Evolutionary conservation across 1,140 invertebrate genomes (phyloP).

Genomic region (Ditylenchus dipsaci): DNA sequence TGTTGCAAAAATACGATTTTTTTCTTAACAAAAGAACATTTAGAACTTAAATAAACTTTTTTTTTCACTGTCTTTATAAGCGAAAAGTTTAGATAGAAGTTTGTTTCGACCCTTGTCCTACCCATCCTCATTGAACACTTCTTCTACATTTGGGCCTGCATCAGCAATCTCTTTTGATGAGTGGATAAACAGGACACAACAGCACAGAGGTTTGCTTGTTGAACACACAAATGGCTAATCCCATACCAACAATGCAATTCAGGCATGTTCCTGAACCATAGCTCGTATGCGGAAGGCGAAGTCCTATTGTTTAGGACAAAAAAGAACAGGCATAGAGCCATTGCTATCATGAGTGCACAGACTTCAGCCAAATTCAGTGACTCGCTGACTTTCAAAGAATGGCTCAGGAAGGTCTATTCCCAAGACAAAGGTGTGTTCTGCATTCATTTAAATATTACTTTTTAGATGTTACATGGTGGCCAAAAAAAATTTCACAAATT

Average conservation of each 20-base stretch:
- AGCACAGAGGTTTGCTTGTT: slow-evolving; percentile 11
- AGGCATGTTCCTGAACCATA: slow-evolving; percentile 41
- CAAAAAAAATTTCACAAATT: slow-evolving; percentile 2
- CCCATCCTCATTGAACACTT: too few species aligned
- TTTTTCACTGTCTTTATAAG: too few species aligned
- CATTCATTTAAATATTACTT: slow-evolving; percentile 6
- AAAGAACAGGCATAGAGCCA: slow-evolving; percentile 43
- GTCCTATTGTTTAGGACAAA: slow-evolving; percentile 45
- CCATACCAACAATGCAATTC: background rate
- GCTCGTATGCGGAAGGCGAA: slow-evolving; percentile 38
- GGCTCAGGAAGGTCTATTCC: slow-evolving; percentile 38
- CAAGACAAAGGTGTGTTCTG: slow-evolving; percentile 46
- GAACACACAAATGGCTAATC: background rate
- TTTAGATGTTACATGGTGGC: background rate
- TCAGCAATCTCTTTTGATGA: slow-evolving; percentile 11
- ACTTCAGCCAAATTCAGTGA: slow-evolving; percentile 29
- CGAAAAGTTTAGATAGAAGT: too few species aligned
- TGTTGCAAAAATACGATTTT: too few species aligned
- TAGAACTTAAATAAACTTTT: too few species aligned
- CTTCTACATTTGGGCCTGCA: too few species aligned
- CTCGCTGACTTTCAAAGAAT: slow-evolving; percentile 47
- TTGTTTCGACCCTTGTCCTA: too few species aligned
- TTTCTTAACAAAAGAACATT: too few species aligned
- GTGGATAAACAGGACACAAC: slow-evolving; percentile 17
- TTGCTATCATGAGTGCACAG: slow-evolving; percentile 37